Percentiles rank a stretch among this genome's conserved stretches.
Conservation (phyloP, 2,888 invertebrate species). For the Dolichopus griseipennis region DNA sequence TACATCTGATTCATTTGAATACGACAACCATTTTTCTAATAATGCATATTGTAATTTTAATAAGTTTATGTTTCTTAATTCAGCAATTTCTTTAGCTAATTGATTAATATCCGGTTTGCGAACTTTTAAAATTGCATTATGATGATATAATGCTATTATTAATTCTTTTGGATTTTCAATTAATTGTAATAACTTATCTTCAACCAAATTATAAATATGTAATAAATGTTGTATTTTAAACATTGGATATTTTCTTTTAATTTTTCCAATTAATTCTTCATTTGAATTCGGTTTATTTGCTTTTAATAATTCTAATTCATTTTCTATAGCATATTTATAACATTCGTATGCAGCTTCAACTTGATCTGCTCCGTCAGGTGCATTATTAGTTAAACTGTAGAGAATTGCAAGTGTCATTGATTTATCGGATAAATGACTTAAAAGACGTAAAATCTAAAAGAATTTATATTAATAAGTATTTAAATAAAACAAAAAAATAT, state of each 20-base stretch:
- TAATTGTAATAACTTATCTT: conserved; percentile 37
- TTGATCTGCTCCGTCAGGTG: conserved; percentile 41
- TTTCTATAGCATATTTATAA: conserved; percentile 35
- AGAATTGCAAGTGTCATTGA: conserved; percentile 37
- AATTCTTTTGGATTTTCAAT: conserved; percentile 39
- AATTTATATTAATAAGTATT: conserved; percentile 11
- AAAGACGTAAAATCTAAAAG: conserved; percentile 34
- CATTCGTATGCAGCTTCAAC: conserved; percentile 42
- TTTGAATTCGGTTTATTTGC: conserved; percentile 27
- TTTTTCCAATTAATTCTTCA: conserved; percentile 36
- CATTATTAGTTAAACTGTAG: conserved; percentile 39
- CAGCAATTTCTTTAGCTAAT: conserved; percentile 36
- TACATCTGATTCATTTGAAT: conserved; percentile 26
- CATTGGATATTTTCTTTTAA: conserved; percentile 40
- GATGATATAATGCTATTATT: conserved; percentile 36
- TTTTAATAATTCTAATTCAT: conserved; percentile 27
- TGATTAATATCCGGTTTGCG: conserved; percentile 39
- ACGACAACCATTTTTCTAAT: conserved; percentile 39
- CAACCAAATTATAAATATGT: conserved; percentile 35
- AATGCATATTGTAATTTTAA: conserved; percentile 35
- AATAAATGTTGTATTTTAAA: conserved; percentile 41
- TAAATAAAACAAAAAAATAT: not conserved
- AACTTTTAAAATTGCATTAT: conserved; percentile 35
- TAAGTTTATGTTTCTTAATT: conserved; percentile 34
- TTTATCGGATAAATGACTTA: conserved; percentile 33